Evolutionary conservation across 2,797 vertebrate genomes (phyloP).

Genomic region (Myioborus miniatus): DNA sequence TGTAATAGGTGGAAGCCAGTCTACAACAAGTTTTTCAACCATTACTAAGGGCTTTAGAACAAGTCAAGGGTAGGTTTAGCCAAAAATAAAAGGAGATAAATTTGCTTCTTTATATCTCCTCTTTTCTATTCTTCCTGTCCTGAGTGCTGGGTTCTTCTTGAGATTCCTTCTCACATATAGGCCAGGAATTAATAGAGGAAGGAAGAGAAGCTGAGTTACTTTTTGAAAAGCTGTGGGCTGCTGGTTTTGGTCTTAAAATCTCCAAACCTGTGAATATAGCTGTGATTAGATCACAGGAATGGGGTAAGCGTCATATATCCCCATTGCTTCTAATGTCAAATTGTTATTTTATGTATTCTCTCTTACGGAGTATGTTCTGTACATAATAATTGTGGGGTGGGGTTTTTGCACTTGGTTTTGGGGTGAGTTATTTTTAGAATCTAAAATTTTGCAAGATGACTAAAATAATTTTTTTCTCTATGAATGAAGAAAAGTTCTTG

Average conservation of each 20-base stretch:
- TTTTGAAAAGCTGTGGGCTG: not conserved
- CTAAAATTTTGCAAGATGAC: not conserved
- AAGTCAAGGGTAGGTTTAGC: not conserved
- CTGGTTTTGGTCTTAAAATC: conserved; percentile 4
- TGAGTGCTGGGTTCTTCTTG: not conserved
- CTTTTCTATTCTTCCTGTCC: not conserved
- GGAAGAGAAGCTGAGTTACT: not conserved
- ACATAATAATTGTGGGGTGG: not conserved
- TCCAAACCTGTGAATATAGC: not conserved
- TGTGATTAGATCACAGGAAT: not conserved
- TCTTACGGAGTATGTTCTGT: not conserved
- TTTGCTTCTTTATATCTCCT: not conserved
- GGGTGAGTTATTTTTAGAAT: not conserved
- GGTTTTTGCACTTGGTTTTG: not conserved
- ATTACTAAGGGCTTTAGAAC: not conserved
- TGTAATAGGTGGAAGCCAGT: not conserved
- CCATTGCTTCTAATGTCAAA: not conserved
- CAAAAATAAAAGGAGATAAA: not conserved
- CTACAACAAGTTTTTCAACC: not conserved
- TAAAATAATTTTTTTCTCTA: not conserved
- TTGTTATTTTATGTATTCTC: not conserved
- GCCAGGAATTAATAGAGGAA: not conserved
- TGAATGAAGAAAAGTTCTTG: not conserved
- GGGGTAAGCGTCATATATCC: not conserved
- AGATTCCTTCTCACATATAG: not conserved